Evolutionary conservation across 2,797 vertebrate genomes (phyloP).

Genomic region (Otus scops): DNA sequence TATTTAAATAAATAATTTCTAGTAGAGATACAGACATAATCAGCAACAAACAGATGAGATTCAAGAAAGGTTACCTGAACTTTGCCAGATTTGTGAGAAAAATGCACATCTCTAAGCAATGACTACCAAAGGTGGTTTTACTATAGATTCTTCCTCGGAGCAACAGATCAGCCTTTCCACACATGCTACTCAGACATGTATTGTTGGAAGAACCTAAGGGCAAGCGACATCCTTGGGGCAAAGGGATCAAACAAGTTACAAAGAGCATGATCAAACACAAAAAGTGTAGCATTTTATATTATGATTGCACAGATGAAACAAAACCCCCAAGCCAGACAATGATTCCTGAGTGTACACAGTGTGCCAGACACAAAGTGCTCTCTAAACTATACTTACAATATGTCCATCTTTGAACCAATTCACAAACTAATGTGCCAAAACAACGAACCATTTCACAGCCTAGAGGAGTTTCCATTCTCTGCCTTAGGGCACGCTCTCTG

Average conservation of each 20-base stretch:
- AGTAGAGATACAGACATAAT: not conserved
- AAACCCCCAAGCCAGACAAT: not conserved
- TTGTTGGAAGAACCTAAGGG: not conserved
- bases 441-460: not conserved
- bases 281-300: not conserved
- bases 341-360: not conserved
- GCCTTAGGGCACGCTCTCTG: not conserved
- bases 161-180: not conserved
- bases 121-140: not conserved
- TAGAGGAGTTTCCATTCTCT: not conserved
- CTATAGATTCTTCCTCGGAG: not conserved
- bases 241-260: not conserved
- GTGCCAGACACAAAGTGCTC: not conserved
- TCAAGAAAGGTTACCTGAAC: not conserved
- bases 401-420: not conserved
- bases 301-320: not conserved
- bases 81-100: not conserved
- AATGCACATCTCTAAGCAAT: not conserved
- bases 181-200: rapidly evolving
- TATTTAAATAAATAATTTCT: not conserved
- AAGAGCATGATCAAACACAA: not conserved
- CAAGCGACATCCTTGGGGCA: not conserved
- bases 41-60: not conserved
- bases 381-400: not conserved
- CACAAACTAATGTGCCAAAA: not conserved